Conservation (phyloP, 2,797 vertebrate species). For the Ctenosaura bakeri region DNA sequence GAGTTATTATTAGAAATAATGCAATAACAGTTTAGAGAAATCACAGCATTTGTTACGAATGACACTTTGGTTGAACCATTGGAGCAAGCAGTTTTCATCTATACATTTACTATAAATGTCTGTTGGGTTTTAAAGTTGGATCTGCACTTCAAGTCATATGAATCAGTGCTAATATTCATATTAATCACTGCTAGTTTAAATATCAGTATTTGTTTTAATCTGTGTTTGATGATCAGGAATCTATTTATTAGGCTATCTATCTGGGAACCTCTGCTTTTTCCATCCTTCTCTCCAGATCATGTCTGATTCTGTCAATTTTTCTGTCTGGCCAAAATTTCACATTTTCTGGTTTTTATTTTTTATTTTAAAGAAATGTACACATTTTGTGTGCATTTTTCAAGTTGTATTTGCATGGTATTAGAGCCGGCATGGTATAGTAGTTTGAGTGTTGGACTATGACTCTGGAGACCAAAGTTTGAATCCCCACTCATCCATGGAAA, state of each 20-base stretch:
- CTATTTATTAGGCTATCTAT: background rate
- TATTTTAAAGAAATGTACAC: too few relatives aligned
- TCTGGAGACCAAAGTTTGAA: too few relatives aligned
- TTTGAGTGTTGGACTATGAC: too few relatives aligned
- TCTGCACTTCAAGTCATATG: background rate
- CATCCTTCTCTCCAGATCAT: background rate
- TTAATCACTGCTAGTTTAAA: background rate
- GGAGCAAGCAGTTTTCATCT: background rate
- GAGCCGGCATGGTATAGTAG: too few relatives aligned
- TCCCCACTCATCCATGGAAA: too few relatives aligned
- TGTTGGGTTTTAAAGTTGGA: background rate
- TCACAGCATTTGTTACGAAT: slow-evolving; percentile 16
- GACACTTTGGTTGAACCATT: slow-evolving; percentile 32
- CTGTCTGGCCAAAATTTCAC: too few relatives aligned
- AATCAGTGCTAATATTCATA: background rate
- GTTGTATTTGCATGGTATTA: too few relatives aligned
- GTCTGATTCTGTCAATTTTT: background rate
- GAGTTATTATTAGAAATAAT: slow-evolving; percentile 31
- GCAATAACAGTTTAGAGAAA: slow-evolving; percentile 25
- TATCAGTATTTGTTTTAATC: background rate
- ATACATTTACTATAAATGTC: background rate
- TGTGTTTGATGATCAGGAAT: background rate
- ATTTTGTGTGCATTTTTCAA: too few relatives aligned
- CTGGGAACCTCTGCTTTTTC: background rate
- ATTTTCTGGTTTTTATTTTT: too few relatives aligned